Conservation (phyloP, 2,113 vertebrate genomes). For the Elanus axillaris region DNA sequence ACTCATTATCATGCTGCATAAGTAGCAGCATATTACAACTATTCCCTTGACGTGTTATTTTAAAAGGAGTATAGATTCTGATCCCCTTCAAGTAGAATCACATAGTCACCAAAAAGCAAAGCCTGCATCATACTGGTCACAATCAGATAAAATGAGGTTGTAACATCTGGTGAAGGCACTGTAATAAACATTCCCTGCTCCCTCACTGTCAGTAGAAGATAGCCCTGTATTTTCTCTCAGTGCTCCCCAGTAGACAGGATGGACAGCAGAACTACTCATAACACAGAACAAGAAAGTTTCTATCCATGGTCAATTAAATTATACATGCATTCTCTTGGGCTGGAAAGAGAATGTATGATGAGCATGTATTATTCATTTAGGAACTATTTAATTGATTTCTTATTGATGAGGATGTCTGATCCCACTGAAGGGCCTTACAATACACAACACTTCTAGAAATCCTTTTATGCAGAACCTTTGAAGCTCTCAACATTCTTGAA, state of each 20-base stretch:
- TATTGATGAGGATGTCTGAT: slow-evolving; percentile 41
- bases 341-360: slow-evolving; percentile 10
- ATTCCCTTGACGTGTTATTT: neutral
- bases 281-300: neutral
- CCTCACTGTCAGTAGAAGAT: neutral
- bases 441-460: neutral
- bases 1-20: neutral
- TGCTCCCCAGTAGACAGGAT: neutral
- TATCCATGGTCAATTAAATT: neutral
- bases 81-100: neutral
- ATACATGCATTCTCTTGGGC: neutral
- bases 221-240: neutral
- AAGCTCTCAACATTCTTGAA: neutral
- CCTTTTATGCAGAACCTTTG: neutral
- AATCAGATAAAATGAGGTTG: neutral
- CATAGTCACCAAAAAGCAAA: neutral
- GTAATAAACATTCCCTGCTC: neutral
- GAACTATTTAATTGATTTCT: slow-evolving; percentile 44
- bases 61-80: neutral
- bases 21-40: neutral
- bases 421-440: neutral
- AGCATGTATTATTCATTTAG: slow-evolving; percentile 44
- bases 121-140: neutral
- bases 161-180: neutral
- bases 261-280: neutral